Evolutionary conservation across 2,797 vertebrate species (phyloP).

Genomic region (Falco peregrinus): DNA sequence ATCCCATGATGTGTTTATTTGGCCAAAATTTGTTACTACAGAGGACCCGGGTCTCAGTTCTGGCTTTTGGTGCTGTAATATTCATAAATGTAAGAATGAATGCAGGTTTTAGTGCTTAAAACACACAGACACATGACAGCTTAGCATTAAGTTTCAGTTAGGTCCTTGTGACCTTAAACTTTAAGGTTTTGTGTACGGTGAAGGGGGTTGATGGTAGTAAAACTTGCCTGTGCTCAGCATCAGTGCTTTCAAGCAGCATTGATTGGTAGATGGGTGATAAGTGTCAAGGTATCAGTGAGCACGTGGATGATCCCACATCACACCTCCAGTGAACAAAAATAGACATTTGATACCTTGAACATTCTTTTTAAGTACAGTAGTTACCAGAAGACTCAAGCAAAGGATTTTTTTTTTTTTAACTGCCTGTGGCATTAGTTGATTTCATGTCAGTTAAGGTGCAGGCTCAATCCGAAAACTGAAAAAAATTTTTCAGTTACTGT

Average conservation of each 20-base stretch:
- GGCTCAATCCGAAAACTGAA: background rate
- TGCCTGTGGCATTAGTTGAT: background rate
- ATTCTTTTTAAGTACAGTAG: background rate
- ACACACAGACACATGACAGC: accelerated
- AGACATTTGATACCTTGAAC: background rate
- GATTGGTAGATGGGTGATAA: background rate
- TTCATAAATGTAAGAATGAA: background rate
- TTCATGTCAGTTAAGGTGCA: background rate
- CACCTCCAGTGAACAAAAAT: background rate
- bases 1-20: background rate
- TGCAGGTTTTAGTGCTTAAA: background rate
- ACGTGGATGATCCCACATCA: accelerated
- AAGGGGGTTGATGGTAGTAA: background rate
- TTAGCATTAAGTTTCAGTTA: background rate
- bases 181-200: background rate
- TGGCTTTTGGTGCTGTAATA: background rate
- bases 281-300: background rate
- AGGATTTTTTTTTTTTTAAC: background rate
- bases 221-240: background rate
- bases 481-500: background rate
- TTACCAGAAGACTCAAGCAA: accelerated
- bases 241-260: background rate
- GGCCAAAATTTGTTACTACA: background rate
- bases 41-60: background rate
- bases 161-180: background rate